Evolutionary conservation across 2,888 invertebrate species (phyloP), one percentile per base, ranked within the genome.

Genomic region (Oithona nana): DNA sequence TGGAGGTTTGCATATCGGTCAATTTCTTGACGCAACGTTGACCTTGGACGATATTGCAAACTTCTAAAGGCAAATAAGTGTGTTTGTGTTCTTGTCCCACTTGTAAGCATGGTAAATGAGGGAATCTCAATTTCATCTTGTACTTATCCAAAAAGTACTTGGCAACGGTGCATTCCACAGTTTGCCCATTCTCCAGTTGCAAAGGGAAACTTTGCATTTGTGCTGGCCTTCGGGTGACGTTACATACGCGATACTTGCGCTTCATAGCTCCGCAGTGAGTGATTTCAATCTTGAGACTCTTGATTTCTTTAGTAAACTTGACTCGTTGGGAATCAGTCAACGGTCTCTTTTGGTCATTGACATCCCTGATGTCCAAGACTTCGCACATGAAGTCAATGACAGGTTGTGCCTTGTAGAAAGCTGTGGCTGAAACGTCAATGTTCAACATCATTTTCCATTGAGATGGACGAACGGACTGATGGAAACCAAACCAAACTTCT

Each of bases 391-490:
- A 99, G 75, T 98, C 97, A 74, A 97, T 97, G 65, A 98, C 98
- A 57, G 97, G 94, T 76, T 99, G 98, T 57, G 97, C 92, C 77
- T 99, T 98, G 77, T 99, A 99, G 76, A 99, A 99, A 65, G 98
- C 98, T 68, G 98, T 99, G 56, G 98, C 98, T 67, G 97, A 98
- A 64, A 99, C 95, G 77, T 99, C 98, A 76, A 98, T 99, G 75
- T 98, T 98, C 65, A 99, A 81, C 95, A 99, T 98, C 98, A 99
- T 99, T 79, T 98, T 98, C 98, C 98, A 99, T 72, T 97, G 97
- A 65, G 95, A 95, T 13, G 98, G 98, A 70, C 97, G 81, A 22
- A 99, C 97, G 66, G 93, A 93, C 76, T 99, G 98, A 80, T 99
- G 98, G 75, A 99, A 99, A 75, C 98, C 98, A 77, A 99, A 99